Conservation (phyloP, 2,888 invertebrate species). For the Leptopilina myrica region DNA sequence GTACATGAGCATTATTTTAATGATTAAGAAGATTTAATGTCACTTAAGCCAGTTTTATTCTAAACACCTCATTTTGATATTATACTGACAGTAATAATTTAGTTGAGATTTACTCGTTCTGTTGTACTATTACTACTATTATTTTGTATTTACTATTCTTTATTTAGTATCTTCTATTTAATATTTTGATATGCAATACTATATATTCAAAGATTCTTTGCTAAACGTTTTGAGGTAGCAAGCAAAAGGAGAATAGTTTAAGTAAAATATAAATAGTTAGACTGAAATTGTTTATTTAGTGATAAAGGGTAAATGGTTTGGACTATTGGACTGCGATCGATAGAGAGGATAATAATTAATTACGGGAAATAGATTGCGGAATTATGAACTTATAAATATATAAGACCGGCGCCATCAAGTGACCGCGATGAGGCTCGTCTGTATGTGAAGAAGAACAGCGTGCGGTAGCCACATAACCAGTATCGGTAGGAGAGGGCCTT, state of each 20-base stretch:
- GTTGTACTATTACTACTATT: too few species aligned
- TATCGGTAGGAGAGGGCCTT: constrained; percentile 54
- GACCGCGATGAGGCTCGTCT: constrained; percentile 20
- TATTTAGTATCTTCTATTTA: too few species aligned
- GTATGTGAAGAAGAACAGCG: constrained; percentile 35
- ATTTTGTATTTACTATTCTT: too few species aligned
- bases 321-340: constrained; percentile 50
- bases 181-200: too few species aligned
- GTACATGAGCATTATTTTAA: constrained; percentile 45
- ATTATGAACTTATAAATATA: constrained; percentile 68
- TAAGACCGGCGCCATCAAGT: constrained; percentile 59
- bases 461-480: constrained; percentile 44
- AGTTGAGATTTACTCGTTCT: neutral
- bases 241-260: too few species aligned
- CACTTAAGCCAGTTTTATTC: constrained; percentile 1
- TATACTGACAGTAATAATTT: neutral
- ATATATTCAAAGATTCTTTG: too few species aligned
- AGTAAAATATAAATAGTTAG: too few species aligned
- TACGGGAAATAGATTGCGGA: constrained; percentile 68
- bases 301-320: constrained; percentile 7
- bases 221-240: too few species aligned
- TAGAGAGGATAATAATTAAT: constrained; percentile 55
- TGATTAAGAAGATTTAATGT: constrained; percentile 53
- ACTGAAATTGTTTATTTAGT: too few species aligned
- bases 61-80: neutral